Percentiles rank a stretch among this genome's conserved stretches.
Conservation (phyloP, 2,113 vertebrate species). For the Xiphophorus maculatus region DNA sequence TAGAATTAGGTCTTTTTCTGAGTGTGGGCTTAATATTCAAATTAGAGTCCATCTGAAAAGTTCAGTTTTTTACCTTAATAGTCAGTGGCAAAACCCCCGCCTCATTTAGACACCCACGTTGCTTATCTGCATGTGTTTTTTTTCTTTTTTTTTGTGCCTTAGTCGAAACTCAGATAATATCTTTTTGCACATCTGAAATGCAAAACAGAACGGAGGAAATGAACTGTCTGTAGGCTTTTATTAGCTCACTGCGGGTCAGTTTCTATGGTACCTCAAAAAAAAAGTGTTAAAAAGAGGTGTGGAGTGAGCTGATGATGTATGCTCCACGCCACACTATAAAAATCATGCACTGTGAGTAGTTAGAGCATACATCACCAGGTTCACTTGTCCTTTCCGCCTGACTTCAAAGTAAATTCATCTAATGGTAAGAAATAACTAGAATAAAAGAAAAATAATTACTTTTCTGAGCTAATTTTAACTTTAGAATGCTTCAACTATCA, state of each 20-base stretch:
- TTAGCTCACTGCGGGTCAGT: conserved; percentile 12
- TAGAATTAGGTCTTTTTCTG: too few species aligned
- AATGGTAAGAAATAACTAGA: conserved; percentile 54
- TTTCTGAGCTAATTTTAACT: not conserved
- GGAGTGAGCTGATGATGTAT: conserved; percentile 30
- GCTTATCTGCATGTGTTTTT: conserved; percentile 18
- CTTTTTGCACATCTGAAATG: conserved; percentile 37
- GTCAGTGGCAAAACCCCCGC: conserved; percentile 50
- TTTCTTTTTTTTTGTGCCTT: not conserved
- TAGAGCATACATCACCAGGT: conserved; percentile 13
- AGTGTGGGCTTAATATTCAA: not conserved
- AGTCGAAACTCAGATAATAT: conserved; percentile 19
- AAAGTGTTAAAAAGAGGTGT: not conserved
- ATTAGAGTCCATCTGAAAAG: not conserved
- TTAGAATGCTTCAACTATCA: not conserved
- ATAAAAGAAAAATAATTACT: not conserved
- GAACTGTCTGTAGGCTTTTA: not conserved
- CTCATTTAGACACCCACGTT: conserved; percentile 31
- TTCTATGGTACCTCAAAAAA: conserved; percentile 15
- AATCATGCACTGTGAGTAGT: not conserved
- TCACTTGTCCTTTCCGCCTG: not conserved
- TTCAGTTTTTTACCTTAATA: not conserved
- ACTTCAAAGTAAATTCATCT: conserved; percentile 15
- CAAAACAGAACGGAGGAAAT: conserved; percentile 67
- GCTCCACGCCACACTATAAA: conserved; percentile 33